A percentile compares a stretch with the other conserved stretches of the same genome.
phyloP scores from a whole-genome alignment of 2,113 vertebrate genomes.

The Halichoeres trimaculatus region DNA sequence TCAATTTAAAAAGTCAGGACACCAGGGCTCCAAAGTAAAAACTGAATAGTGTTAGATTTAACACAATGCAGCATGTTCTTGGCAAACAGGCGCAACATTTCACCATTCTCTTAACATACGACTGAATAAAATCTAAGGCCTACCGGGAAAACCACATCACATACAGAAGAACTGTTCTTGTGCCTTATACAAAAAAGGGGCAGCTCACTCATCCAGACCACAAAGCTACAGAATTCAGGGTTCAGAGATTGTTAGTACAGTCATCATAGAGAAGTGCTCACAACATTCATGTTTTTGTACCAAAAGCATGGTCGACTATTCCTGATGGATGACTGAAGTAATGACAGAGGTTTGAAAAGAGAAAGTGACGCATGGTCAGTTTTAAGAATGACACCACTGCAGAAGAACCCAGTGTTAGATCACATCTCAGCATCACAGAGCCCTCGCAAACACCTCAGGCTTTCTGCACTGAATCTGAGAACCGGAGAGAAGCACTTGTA shows the following conservation, averaged over 20 bases:
- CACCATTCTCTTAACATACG: conserved; percentile 41
- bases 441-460: not conserved
- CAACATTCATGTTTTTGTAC: conserved; percentile 51
- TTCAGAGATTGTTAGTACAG: conserved; percentile 22
- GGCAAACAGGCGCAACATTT: conserved; percentile 25
- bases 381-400: not conserved
- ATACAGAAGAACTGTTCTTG: conserved; percentile 46
- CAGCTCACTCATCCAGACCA: conserved; percentile 21
- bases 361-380: not conserved
- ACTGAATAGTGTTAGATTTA: conserved; percentile 3
- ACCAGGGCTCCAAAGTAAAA: conserved; percentile 25
- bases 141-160: conserved; percentile 49
- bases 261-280: conserved; percentile 15
- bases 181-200: conserved; percentile 26
- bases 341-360: not conserved
- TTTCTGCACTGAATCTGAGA: conserved; percentile 25
- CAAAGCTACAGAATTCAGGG: conserved; percentile 48
- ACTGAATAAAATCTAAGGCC: conserved; percentile 52
- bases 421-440: not conserved
- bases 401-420: conserved; percentile 4
- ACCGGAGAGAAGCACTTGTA: conserved; percentile 47
- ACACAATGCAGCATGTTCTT: conserved; percentile 46
- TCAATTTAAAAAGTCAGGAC: conserved; percentile 27
- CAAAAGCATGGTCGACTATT: conserved; percentile 1
- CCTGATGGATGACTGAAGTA: not conserved